Evolutionary conservation across 2,113 vertebrate species (phyloP).

Genomic region (Silurus asotus): DNA sequence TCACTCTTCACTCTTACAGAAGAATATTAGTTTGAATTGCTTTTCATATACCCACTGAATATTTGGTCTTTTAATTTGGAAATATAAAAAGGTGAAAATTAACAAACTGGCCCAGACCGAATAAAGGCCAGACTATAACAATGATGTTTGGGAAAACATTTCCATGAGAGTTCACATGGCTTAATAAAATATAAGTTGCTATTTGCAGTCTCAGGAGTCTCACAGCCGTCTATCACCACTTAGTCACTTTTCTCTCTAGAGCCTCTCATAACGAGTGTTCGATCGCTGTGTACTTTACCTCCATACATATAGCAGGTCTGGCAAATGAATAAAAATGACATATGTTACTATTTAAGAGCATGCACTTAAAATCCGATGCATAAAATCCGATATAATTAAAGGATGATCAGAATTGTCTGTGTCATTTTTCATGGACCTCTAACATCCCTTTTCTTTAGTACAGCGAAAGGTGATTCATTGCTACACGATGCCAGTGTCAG

Average conservation of each 20-base stretch:
- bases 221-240: conserved; percentile 10
- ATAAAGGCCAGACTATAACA: conserved; percentile 1
- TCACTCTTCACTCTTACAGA: not conserved
- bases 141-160: conserved; percentile 21
- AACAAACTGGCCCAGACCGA: conserved; percentile 10
- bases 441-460: not conserved
- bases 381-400: conserved; percentile 17
- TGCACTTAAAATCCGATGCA: not conserved
- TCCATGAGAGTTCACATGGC: conserved; percentile 15
- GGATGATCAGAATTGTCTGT: not conserved
- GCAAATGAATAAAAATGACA: conserved; percentile 9
- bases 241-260: conserved; percentile 2
- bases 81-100: not conserved
- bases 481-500: conserved; percentile 24
- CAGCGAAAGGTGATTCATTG: conserved; percentile 43
- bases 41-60: not conserved
- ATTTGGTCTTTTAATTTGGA: not conserved
- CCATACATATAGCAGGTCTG: not conserved
- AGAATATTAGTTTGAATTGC: not conserved
- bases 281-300: not conserved
- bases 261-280: not conserved
- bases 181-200: conserved; percentile 23
- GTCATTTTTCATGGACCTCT: conserved; percentile 24
- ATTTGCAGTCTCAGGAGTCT: conserved; percentile 9
- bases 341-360: not conserved